Evolutionary conservation across 2,888 invertebrate genomes (phyloP).

Genomic region (Eremobia ochroleuca): DNA sequence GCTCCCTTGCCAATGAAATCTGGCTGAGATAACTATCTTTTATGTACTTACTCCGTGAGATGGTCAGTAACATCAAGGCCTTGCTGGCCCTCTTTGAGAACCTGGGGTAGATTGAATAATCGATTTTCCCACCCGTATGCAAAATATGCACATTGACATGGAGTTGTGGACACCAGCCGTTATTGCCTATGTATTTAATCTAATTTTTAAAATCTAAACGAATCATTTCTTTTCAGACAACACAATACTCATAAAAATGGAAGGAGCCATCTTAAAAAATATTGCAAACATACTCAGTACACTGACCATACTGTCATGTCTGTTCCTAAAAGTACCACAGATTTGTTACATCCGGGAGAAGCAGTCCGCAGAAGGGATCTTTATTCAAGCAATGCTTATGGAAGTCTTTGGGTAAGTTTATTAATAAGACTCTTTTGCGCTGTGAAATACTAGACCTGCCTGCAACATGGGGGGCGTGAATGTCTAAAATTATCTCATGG

Average conservation of each 20-base stretch:
- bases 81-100: too few relatives aligned
- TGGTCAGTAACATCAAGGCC: too few relatives aligned
- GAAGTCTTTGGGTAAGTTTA: conserved; percentile 93
- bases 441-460: neutral
- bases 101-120: too few relatives aligned
- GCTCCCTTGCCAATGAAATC: neutral
- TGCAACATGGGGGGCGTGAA: too few relatives aligned
- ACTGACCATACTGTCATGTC: conserved; percentile 94
- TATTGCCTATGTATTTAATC: neutral
- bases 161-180: too few relatives aligned
- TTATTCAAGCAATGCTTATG: conserved; percentile 92
- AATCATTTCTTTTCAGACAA: conserved; percentile 32
- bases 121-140: too few relatives aligned
- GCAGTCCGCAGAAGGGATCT: conserved; percentile 93
- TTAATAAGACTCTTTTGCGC: neutral
- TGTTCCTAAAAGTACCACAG: conserved; percentile 96
- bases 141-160: too few relatives aligned
- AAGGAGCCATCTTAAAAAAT: conserved; percentile 63
- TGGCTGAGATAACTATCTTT: neutral
- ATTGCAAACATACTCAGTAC: conserved; percentile 90
- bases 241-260: conserved; percentile 67
- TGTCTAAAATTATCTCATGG: too few relatives aligned
- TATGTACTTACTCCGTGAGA: too few relatives aligned
- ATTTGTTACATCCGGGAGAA: conserved; percentile 92
- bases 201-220: neutral